A percentile compares a stretch with the other conserved stretches of the same genome.
Conservation (phyloP, 2,113 vertebrate species). For the Spea multiplicata region DNA sequence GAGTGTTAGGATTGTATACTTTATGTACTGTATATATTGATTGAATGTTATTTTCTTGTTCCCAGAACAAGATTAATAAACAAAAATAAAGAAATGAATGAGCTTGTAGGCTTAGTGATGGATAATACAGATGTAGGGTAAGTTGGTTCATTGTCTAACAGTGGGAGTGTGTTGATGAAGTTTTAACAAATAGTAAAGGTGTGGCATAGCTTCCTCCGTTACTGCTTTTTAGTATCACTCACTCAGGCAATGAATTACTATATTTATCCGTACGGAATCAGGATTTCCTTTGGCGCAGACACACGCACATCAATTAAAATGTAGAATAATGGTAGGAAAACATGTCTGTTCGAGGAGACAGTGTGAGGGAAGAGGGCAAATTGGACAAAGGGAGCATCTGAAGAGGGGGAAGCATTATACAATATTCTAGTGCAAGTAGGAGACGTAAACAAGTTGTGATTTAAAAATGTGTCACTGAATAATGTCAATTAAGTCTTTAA, state of each 20-base stretch:
- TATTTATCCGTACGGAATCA: conserved; percentile 18
- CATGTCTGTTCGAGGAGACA: background rate
- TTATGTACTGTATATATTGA: no score
- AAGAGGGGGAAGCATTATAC: background rate
- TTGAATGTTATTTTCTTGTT: no score
- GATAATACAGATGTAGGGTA: no score
- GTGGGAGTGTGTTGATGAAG: no score
- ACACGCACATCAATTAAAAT: conserved; percentile 8
- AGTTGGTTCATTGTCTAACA: no score
- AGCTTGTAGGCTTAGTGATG: no score
- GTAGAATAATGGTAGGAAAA: conserved; percentile 34
- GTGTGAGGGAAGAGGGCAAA: background rate
- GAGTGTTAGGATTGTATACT: no score
- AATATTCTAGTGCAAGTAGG: background rate
- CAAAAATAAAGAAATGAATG: no score
- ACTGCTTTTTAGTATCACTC: background rate
- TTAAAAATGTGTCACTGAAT: background rate
- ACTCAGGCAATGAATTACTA: background rate
- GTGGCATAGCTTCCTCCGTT: background rate
- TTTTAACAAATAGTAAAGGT: background rate
- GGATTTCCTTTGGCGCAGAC: conserved; percentile 23
- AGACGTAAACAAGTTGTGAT: background rate
- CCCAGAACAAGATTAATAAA: no score
- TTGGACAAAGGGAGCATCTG: background rate
- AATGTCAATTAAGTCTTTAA: no score